These are phyloP conservation scores for Phataginus tetradactyla DNA, from an alignment of 2,797 vertebrate genomes.

Conservation along the genomic window DNA sequence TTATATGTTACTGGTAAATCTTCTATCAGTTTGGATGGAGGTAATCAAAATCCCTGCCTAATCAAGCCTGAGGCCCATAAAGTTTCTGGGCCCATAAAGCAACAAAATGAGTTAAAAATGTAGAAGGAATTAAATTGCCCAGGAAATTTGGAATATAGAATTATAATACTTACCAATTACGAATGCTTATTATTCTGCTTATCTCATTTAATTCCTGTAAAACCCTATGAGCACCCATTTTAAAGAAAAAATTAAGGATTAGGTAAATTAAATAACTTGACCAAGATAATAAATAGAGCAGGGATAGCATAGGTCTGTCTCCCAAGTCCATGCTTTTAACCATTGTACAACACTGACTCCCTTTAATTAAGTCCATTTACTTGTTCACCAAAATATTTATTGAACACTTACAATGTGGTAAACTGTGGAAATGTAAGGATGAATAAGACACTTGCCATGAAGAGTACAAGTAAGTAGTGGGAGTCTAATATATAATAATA, in stretches of 20 bases:
- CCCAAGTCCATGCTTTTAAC: background rate
- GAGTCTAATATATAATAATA: background rate
- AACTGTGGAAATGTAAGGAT: background rate
- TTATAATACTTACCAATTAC: background rate
- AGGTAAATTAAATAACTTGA: background rate
- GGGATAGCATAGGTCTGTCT: background rate
- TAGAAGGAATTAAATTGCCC: background rate
- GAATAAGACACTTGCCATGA: background rate
- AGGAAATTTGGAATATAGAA: conserved; percentile 8
- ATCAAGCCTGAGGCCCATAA: background rate
- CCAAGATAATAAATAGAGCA: background rate
- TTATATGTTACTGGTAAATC: background rate
- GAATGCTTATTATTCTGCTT: background rate
- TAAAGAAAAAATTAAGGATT: conserved; percentile 13
- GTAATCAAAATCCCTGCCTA: background rate
- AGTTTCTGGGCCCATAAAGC: background rate
- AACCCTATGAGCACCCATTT: background rate
- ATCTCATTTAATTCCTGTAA: conserved; percentile 36
- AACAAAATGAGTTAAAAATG: conserved; percentile 21
- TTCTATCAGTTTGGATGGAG: background rate
- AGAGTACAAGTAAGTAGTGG: background rate
- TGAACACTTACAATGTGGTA: background rate
- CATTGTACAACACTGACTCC: background rate
- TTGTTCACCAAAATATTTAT: conserved; percentile 12
- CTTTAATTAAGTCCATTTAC: background rate